phyloP scores from a whole-genome alignment of 1,140 invertebrate species.

The Drosophila asahinai region DNA sequence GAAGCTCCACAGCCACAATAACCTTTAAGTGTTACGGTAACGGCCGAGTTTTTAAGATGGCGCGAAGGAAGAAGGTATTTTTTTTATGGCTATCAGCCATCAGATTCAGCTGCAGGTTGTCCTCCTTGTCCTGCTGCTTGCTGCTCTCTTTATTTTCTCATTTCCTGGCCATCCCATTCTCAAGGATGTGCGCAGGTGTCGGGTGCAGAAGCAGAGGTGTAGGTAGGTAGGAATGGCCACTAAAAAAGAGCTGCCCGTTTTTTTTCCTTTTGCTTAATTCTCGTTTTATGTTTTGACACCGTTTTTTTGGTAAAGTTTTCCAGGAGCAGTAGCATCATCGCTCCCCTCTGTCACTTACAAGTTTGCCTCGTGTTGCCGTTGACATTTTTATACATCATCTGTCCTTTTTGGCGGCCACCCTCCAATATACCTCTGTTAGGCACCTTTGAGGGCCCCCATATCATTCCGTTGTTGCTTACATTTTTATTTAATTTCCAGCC shows the following conservation, averaged over 20 bases:
- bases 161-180: constrained; percentile 57
- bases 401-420: constrained; percentile 30
- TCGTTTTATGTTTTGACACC: constrained; percentile 80
- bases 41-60: constrained; percentile 49
- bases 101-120: constrained; percentile 47
- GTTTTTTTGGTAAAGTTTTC: constrained; percentile 41
- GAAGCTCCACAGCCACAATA: constrained; percentile 16
- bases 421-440: no score
- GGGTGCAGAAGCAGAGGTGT: constrained; percentile 51
- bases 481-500: constrained; percentile 73
- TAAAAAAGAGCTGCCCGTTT: constrained; percentile 37
- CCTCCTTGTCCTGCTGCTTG: constrained; percentile 23
- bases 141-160: constrained; percentile 76
- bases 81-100: constrained; percentile 43
- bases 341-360: constrained; percentile 69
- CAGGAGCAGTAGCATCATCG: neutral
- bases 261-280: constrained; percentile 53
- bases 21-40: constrained; percentile 63
- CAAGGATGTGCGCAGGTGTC: constrained; percentile 73
- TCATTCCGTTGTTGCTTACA: constrained; percentile 39
- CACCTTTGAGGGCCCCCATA: constrained; percentile 42
- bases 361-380: constrained; percentile 69
- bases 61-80: constrained; percentile 26
- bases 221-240: constrained; percentile 11
- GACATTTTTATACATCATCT: constrained; percentile 81